These are phyloP conservation scores for Scaptomyza hsui DNA, from an alignment of 1,140 invertebrate species.

Conservation along the genomic window DNA sequence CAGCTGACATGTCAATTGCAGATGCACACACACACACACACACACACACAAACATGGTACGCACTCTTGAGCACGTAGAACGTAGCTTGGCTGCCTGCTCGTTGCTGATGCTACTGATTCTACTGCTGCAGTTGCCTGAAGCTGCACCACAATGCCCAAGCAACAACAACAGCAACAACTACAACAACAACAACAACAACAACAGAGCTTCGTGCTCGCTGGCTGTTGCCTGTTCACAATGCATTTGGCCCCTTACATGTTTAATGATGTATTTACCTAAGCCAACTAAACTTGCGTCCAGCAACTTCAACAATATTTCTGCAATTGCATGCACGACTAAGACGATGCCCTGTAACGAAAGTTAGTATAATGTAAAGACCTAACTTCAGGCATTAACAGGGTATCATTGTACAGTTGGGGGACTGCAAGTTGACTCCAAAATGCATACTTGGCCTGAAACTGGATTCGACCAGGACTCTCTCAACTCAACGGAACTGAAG, in stretches of 20 bases:
- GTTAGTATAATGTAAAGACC: too few relatives aligned
- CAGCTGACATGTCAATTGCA: conserved; percentile 62
- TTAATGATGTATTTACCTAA: conserved; percentile 80
- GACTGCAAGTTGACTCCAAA: background rate
- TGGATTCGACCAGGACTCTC: background rate
- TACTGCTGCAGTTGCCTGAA: conserved; percentile 5
- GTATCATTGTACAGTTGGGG: background rate
- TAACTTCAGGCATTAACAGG: background rate
- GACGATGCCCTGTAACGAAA: background rate
- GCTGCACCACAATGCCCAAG: conserved; percentile 3
- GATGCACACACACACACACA: conserved; percentile 24
- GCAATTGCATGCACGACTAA: background rate
- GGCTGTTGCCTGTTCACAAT: conserved; percentile 66
- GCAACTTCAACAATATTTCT: background rate
- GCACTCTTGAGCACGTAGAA: conserved; percentile 47
- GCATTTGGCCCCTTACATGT: conserved; percentile 76
- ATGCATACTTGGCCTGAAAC: conserved; percentile 5
- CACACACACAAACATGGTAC: conserved; percentile 17
- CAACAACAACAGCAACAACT: background rate
- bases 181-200: conserved; percentile 30
- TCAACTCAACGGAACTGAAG: conserved; percentile 1
- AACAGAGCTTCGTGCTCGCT: conserved; percentile 10
- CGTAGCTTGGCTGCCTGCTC: conserved; percentile 1
- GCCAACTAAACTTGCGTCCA: conserved; percentile 67
- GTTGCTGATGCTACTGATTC: background rate